Conservation (phyloP, 2,888 invertebrate genomes). For the Melolontha melolontha region DNA sequence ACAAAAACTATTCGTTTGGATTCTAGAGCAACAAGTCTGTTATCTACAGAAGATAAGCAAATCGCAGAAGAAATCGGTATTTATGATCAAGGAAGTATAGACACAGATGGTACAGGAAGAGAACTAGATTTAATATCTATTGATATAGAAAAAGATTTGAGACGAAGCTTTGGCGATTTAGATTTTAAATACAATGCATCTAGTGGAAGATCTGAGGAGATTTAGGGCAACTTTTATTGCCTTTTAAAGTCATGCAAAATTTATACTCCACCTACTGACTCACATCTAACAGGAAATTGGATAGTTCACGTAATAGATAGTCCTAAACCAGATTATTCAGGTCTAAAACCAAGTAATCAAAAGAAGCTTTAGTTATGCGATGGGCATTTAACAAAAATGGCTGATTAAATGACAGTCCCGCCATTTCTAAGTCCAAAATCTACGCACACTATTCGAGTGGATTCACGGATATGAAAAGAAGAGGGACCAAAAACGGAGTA, state of each 20-base stretch:
- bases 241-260: slow-evolving; percentile 75
- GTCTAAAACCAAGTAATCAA: slow-evolving; percentile 77
- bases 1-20: slow-evolving; percentile 44
- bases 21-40: slow-evolving; percentile 51
- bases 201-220: slow-evolving; percentile 76
- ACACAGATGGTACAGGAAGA: slow-evolving; percentile 67
- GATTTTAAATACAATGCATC: slow-evolving; percentile 59
- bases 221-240: slow-evolving; percentile 68
- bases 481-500: slow-evolving; percentile 53
- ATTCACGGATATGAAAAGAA: slow-evolving; percentile 61
- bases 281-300: slow-evolving; percentile 81
- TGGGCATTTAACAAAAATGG: slow-evolving; percentile 82
- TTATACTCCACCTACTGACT: slow-evolving; percentile 86
- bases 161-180: slow-evolving; percentile 73
- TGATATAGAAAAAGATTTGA: slow-evolving; percentile 67
- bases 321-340: slow-evolving; percentile 81
- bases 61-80: slow-evolving; percentile 68
- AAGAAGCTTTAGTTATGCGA: slow-evolving; percentile 81
- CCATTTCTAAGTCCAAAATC: slow-evolving; percentile 69
- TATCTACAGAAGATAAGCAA: slow-evolving; percentile 53
- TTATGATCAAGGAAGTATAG: slow-evolving; percentile 72
- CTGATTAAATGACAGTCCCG: slow-evolving; percentile 72
- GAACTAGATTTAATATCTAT: slow-evolving; percentile 67
- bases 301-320: slow-evolving; percentile 73
- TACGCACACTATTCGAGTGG: slow-evolving; percentile 64